These are phyloP conservation scores for Spongilla lacustris DNA, from an alignment of 37 sponge, comb jelly and placozoan species.

Conservation along the genomic window DNA sequence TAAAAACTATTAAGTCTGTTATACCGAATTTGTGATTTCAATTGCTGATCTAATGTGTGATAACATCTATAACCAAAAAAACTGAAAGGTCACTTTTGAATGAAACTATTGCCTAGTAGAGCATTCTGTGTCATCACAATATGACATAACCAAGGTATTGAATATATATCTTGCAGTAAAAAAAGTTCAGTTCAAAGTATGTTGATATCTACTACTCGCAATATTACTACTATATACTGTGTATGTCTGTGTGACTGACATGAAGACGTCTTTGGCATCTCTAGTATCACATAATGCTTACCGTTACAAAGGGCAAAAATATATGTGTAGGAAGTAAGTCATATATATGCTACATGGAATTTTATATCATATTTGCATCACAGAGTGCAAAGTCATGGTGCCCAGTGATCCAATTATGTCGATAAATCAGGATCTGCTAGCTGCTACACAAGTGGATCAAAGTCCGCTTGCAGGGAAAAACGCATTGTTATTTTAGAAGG, in stretches of 20 bases:
- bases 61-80: too few relatives aligned
- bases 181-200: too few relatives aligned
- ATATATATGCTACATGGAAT: not conserved
- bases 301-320: conserved; percentile 31
- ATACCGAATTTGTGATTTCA: too few relatives aligned
- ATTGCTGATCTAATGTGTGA: too few relatives aligned
- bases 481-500: too few relatives aligned
- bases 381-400: not conserved
- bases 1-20: too few relatives aligned
- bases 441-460: not conserved
- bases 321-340: conserved; percentile 50
- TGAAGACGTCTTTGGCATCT: conserved; percentile 49
- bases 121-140: conserved; percentile 13
- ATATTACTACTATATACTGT: too few relatives aligned
- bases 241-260: conserved; percentile 41
- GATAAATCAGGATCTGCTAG: not conserved
- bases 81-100: conserved; percentile 11
- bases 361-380: not conserved
- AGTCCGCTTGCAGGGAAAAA: not conserved
- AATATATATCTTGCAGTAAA: too few relatives aligned
- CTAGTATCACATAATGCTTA: conserved; percentile 35
- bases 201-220: too few relatives aligned
- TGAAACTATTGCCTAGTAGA: conserved; percentile 15
- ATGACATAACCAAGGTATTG: conserved; percentile 38
- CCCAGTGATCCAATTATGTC: not conserved